phyloP scores from a whole-genome alignment of 2,888 invertebrate species.

The Oegoconia quadripuncta region DNA sequence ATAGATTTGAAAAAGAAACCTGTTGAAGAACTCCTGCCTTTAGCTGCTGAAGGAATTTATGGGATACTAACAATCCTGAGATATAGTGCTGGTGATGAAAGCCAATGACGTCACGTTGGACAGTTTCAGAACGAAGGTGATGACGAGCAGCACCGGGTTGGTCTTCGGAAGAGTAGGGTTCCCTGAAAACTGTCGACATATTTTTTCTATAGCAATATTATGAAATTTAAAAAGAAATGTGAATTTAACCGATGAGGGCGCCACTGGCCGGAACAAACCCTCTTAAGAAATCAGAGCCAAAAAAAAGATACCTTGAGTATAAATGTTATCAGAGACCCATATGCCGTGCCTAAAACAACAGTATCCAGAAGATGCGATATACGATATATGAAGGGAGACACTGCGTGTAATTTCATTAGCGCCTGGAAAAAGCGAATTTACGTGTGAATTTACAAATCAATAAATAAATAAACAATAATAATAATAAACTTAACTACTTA shows the following conservation, averaged over 20 bases:
- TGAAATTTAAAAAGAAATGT: no score
- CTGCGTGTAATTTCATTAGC: conserved; percentile 10
- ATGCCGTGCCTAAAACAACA: conserved; percentile 1
- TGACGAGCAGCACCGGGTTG: conserved; percentile 1
- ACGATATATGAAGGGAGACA: conserved; percentile 1
- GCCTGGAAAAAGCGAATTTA: conserved; percentile 6
- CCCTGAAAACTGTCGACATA: background rate
- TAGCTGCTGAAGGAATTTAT: no score
- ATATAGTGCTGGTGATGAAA: conserved; percentile 10
- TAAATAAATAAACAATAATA: no score
- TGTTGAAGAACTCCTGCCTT: no score
- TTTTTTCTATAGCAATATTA: no score
- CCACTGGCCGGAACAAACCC: no score
- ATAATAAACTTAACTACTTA: no score
- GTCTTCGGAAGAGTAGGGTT: conserved; percentile 2
- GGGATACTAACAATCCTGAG: conserved; percentile 13
- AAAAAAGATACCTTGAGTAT: conserved; percentile 10
- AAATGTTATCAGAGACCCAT: conserved; percentile 2
- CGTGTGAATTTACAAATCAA: no score
- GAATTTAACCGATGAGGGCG: no score
- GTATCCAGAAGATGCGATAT: conserved; percentile 7
- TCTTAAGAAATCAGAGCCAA: no score
- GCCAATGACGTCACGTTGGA: conserved; percentile 5
- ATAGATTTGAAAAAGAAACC: no score
- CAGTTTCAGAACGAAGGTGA: conserved; percentile 11